Conservation (phyloP, 1,140 invertebrate genomes). For the Temnothorax curvispinosus region DNA sequence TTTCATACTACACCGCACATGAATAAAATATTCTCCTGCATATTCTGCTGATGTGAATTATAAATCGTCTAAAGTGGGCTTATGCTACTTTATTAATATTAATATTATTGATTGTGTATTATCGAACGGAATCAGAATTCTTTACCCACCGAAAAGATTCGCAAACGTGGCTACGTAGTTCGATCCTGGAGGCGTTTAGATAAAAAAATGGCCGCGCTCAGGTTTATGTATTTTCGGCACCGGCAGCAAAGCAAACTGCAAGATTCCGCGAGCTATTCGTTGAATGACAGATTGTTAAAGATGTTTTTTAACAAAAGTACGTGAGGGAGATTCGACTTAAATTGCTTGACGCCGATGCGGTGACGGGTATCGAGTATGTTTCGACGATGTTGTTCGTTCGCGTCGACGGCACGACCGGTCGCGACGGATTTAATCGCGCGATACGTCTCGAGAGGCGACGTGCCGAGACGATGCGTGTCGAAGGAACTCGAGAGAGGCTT, state of each 20-base stretch:
- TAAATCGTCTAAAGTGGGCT: background rate
- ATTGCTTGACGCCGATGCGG: background rate
- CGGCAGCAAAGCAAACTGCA: too few relatives aligned
- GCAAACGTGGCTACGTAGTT: background rate
- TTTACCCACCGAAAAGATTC: background rate
- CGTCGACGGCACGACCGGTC: background rate
- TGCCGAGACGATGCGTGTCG: background rate
- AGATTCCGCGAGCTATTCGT: too few relatives aligned
- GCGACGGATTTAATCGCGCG: background rate
- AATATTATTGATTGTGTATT: background rate
- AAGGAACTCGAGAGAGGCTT: background rate
- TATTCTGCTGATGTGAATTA: background rate
- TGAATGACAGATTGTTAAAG: background rate
- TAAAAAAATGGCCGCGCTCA: background rate
- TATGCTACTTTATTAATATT: background rate
- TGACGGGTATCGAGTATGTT: constrained; percentile 4
- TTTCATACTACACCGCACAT: background rate
- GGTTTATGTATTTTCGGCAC: too few relatives aligned
- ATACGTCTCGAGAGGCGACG: background rate
- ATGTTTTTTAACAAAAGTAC: background rate
- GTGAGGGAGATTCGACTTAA: background rate
- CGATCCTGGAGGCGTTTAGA: background rate
- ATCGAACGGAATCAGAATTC: background rate
- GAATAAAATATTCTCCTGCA: background rate
- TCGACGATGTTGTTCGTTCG: constrained; percentile 14